Percentiles rank a stretch among this genome's conserved stretches.
Conservation (phyloP, 2,113 vertebrate species). For the Ptilonorhynchus violaceus region DNA sequence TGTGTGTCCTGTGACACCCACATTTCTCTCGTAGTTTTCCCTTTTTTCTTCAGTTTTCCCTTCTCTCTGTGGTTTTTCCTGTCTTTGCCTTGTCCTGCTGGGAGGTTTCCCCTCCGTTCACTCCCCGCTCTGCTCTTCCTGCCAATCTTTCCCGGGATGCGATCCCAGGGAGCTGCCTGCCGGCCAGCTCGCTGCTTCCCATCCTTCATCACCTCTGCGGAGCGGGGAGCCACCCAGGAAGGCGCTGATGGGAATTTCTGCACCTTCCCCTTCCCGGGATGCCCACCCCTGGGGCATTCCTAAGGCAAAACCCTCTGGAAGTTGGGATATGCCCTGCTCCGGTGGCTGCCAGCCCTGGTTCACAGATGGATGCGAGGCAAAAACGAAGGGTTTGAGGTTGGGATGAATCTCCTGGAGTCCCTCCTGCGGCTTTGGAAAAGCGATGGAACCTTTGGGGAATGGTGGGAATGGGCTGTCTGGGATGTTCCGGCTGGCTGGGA, state of each 20-base stretch:
- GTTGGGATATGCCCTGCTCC: neutral
- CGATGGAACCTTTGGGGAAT: fast-evolving
- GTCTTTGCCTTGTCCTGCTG: neutral
- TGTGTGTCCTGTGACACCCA: neutral
- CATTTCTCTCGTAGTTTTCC: neutral
- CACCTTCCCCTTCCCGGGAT: neutral
- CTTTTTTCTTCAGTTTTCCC: neutral
- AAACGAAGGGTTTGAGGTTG: neutral
- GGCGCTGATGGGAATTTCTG: neutral
- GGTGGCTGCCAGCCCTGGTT: neutral
- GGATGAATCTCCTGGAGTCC: neutral
- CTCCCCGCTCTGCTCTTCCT: neutral
- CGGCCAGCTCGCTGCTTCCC: neutral
- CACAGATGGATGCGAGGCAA: no score
- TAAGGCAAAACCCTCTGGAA: fast-evolving
- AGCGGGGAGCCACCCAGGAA: neutral
- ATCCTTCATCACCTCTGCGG: neutral
- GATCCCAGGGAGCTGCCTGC: neutral
- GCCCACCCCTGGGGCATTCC: neutral
- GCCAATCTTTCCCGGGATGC: neutral
- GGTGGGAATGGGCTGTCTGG: fast-evolving
- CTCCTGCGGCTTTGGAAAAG: neutral
- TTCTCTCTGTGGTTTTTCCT: neutral
- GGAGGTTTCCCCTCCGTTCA: neutral
- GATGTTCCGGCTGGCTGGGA: neutral